Base-by-base conservation (phyloP, 2,888 invertebrate species). In the Sesia bembeciformis region DNA sequence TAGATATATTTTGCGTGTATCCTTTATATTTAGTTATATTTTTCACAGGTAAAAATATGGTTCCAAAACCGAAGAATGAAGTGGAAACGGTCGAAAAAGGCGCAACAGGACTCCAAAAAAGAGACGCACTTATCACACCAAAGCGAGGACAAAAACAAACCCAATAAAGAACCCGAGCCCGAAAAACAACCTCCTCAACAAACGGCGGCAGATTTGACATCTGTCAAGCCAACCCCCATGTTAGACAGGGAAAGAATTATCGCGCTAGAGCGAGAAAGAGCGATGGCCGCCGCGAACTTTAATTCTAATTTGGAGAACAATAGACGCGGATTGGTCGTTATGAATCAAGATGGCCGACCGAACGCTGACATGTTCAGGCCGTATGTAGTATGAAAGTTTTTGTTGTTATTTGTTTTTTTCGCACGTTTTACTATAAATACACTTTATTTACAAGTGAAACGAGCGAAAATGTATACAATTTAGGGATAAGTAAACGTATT, bases 61-160 rank as follows among this genome's bases (percentile, higher is more conserved):
- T 99, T 99, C 84, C 98, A 99, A 92, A 98, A 98, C 81, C 92
- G 98, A 53, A 93, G 98, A 67, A 98, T 98, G 98, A 98, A 98
- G 79, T 98, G 98, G 98, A 99, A 99, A 80, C 91, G 99, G 6
- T 98, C 97, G 62, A 98, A 98, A 91, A 98, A 98, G 73, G 97
- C 97, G 0, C 97, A 97, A 76, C 96, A 96, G 64, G 97, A 97
- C 82, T 93, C 96, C 40, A 95, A 95, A 84, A 92, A 92, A 54
- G 88, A 90, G 56, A 63, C 73, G 5, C 75, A 76, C 54, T 56
- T 59, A 40, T 55, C 72, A 5, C 78, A 80, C 54, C 74, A 75
- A 56, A 63, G 62, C 54, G 87, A 88, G 53, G 85, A 87, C 39
- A 86, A 88, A 66, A 78, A 65, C 53, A 76, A 84, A 69, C 64